A percentile compares a stretch with the other conserved stretches of the same genome.
phyloP scores from a whole-genome alignment of 2,888 invertebrate species.

The Sturmia bella region DNA sequence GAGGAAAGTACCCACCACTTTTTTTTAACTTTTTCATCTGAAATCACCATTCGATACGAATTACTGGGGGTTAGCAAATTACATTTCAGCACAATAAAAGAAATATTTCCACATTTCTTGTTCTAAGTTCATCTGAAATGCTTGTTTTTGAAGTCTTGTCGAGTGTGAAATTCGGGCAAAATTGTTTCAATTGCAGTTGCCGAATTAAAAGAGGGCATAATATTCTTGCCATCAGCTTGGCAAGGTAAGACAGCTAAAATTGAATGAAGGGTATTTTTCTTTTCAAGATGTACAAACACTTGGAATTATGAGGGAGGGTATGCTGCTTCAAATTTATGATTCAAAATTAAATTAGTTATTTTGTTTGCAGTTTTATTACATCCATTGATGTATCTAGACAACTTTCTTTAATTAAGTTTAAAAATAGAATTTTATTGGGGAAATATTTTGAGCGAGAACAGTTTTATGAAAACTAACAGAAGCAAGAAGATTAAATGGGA shows the following conservation, averaged over 20 bases:
- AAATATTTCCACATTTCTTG: constrained; percentile 9
- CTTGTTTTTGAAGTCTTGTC: constrained; percentile 56
- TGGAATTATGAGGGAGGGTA: constrained; percentile 1
- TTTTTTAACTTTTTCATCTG: not conserved
- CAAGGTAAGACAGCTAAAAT: not conserved
- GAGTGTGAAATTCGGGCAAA: constrained; percentile 64
- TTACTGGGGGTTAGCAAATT: constrained; percentile 3
- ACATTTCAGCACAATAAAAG: constrained; percentile 3
- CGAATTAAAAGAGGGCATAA: not conserved
- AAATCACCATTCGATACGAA: not conserved
- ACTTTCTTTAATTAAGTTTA: too few relatives aligned
- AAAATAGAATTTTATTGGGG: too few relatives aligned
- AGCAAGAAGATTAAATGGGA: too few relatives aligned
- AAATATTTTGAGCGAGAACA: not conserved
- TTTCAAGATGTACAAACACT: not conserved
- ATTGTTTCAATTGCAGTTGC: constrained; percentile 40
- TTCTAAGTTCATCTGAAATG: not conserved
- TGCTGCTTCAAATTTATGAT: not conserved
- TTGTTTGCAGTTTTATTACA: not conserved
- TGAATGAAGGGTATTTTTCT: constrained; percentile 19
- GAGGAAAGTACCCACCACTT: constrained; percentile 28
- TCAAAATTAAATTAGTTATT: not conserved
- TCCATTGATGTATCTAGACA: not conserved
- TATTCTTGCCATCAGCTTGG: constrained; percentile 3
- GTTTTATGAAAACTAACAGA: too few relatives aligned